A percentile compares a stretch with the other conserved stretches of the same genome.
Conservation (phyloP, 2,797 vertebrate species). For the Hippopotamyrus pictus region DNA sequence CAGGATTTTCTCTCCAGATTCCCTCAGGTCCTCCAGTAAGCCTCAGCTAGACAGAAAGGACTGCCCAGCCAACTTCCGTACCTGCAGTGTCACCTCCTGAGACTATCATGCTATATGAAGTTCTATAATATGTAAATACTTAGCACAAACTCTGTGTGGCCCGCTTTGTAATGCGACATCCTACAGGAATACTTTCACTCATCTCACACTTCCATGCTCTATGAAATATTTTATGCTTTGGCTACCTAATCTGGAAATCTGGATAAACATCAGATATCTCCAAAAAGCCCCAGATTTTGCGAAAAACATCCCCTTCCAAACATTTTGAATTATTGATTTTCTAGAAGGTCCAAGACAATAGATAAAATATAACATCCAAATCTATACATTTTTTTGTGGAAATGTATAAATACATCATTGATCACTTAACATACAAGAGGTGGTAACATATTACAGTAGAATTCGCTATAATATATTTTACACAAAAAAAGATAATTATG, state of each 20-base stretch:
- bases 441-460: not conserved
- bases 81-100: not conserved
- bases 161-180: not conserved
- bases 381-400: not conserved
- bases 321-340: not conserved
- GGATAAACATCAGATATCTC: not conserved
- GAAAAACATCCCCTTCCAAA: not conserved
- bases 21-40: not conserved
- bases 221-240: not conserved
- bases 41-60: not conserved
- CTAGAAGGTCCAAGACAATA: not conserved
- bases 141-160: not conserved
- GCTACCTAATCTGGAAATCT: not conserved
- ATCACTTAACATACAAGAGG: not conserved
- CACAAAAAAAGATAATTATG: not conserved
- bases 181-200: not conserved
- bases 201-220: not conserved
- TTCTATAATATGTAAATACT: not conserved
- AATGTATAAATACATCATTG: not conserved
- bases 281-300: not conserved
- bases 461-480: not conserved
- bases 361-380: not conserved
- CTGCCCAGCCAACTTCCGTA: not conserved
- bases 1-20: not conserved
- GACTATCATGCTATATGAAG: not conserved